These are phyloP conservation scores for cat (Felis catus) DNA, from an alignment of 2,113 vertebrate genomes.

Conservation along the genomic window DNA sequence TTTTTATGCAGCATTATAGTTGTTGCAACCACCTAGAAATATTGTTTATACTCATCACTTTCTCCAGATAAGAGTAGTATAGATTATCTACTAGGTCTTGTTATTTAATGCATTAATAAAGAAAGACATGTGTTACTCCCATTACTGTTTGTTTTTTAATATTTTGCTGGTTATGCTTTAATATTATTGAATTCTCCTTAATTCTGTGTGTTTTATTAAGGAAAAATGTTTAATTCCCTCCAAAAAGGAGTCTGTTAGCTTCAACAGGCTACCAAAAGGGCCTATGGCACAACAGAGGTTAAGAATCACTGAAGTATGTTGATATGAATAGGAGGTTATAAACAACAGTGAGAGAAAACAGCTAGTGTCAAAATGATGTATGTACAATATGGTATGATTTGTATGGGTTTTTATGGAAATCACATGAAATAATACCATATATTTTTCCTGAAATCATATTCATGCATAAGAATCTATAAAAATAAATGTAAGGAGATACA, in stretches of 20 bases:
- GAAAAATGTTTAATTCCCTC: not conserved
- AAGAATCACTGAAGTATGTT: not conserved
- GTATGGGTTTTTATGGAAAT: not conserved
- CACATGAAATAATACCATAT: not conserved
- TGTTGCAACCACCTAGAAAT: not conserved
- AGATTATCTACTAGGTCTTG: not conserved
- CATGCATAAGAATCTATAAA: not conserved
- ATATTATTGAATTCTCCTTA: not conserved
- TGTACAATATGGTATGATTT: not conserved
- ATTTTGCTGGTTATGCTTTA: not conserved
- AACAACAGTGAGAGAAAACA: not conserved
- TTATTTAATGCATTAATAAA: not conserved
- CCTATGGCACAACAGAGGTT: not conserved
- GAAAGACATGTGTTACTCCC: not conserved
- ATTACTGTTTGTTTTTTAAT: not conserved
- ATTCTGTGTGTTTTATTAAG: not conserved
- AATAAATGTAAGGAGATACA: not conserved
- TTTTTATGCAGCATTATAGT: not conserved
- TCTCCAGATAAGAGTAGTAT: not conserved
- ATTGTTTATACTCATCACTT: not conserved
- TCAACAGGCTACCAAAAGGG: not conserved
- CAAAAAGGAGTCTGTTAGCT: not conserved
- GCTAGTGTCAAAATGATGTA: not conserved
- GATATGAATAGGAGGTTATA: not conserved
- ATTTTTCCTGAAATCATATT: constrained; percentile 48